Evolutionary conservation across 2,113 vertebrate genomes (phyloP).

Genomic region (Hystrix cristata): DNA sequence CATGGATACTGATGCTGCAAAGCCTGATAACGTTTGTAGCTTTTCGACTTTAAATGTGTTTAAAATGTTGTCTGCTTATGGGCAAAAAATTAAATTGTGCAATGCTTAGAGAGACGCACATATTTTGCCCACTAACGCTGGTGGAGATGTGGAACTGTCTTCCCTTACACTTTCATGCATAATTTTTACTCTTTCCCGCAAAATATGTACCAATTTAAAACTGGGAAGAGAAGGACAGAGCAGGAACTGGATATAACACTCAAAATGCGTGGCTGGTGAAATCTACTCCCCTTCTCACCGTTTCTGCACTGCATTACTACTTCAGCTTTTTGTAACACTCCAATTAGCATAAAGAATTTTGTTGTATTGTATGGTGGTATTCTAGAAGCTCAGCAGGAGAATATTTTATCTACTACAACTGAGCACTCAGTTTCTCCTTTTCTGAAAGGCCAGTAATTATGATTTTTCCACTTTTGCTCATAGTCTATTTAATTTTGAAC

Average conservation of each 20-base stretch:
- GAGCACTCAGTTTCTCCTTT: neutral
- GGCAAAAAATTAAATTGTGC: neutral
- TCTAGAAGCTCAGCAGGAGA: neutral
- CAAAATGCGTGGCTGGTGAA: neutral
- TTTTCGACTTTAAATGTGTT: constrained; percentile 20
- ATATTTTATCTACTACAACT: neutral
- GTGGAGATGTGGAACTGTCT: neutral
- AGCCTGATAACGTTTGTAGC: neutral
- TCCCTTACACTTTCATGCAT: neutral
- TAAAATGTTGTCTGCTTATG: neutral
- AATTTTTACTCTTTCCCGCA: neutral
- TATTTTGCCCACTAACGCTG: neutral
- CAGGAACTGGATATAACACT: neutral
- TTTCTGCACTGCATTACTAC: neutral
- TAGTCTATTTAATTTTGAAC: neutral
- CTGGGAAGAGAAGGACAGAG: neutral
- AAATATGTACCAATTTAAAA: neutral
- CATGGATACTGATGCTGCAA: neutral
- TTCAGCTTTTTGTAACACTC: neutral
- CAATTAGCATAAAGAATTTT: neutral
- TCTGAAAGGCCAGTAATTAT: neutral
- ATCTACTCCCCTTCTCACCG: accelerated
- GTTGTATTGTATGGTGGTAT: neutral
- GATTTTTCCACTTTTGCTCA: neutral
- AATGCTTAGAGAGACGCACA: neutral